Conservation (phyloP, 2,797 vertebrate species). For the Sebastes iracundus region DNA sequence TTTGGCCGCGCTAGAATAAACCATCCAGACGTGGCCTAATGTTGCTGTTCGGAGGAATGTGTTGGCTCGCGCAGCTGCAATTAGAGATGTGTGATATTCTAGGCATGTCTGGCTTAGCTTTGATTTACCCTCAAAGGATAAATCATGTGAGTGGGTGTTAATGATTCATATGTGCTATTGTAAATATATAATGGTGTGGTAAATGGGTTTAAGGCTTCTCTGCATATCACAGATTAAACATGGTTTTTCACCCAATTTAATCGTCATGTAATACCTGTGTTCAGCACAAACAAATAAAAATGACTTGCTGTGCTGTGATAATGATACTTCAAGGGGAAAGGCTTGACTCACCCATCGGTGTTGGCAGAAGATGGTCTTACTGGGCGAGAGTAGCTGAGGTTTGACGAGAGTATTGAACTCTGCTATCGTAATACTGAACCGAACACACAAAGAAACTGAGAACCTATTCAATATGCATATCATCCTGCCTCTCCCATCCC, state of each 20-base stretch:
- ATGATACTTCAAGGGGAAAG: constrained; percentile 26
- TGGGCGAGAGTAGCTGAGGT: background rate
- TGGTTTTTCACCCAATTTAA: constrained; percentile 36
- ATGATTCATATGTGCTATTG: constrained; percentile 70
- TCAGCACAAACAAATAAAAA: constrained; percentile 49
- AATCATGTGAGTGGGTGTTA: constrained; percentile 47
- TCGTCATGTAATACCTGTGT: constrained; percentile 44
- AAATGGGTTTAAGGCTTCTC: constrained; percentile 52
- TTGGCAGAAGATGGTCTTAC: constrained; percentile 8
- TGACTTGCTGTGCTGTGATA: constrained; percentile 36
- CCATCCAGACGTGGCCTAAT: constrained; percentile 2
- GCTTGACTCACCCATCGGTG: constrained; percentile 5
- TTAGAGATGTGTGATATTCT: constrained; percentile 53
- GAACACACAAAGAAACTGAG: constrained; percentile 60
- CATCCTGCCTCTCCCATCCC: constrained; percentile 57
- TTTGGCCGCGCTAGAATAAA: constrained; percentile 2
- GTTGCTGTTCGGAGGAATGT: constrained; percentile 8
- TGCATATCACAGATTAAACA: constrained; percentile 52
- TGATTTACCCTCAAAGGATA: constrained; percentile 54
- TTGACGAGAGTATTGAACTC: constrained; percentile 39
- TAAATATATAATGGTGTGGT: constrained; percentile 66
- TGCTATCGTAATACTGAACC: constrained; percentile 54
- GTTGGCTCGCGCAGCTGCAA: background rate
- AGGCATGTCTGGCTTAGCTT: constrained; percentile 44
- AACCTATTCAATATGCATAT: constrained; percentile 74